Evolutionary conservation across 2,113 vertebrate species (phyloP).

Genomic region (Bothrops jararaca): DNA sequence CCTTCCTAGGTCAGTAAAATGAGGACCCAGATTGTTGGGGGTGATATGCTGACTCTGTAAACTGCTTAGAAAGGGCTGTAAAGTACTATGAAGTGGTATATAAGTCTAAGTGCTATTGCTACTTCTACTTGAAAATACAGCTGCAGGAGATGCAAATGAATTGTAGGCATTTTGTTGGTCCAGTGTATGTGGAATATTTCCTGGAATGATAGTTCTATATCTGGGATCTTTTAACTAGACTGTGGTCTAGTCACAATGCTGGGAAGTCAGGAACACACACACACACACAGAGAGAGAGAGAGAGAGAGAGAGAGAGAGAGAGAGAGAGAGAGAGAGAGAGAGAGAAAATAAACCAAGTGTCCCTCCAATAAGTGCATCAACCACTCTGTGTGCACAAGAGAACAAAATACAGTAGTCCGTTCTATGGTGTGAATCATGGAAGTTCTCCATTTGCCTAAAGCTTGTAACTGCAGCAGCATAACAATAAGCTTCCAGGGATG

Average conservation of each 20-base stretch:
- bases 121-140: not conserved
- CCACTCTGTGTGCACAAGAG: not conserved
- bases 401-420: not conserved
- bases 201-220: not conserved
- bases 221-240: not conserved
- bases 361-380: not conserved
- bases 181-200: not conserved
- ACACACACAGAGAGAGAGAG: no score
- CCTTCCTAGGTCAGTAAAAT: not conserved
- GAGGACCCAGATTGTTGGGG: not conserved
- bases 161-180: not conserved
- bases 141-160: not conserved
- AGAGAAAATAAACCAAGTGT: not conserved
- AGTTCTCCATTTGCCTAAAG: not conserved
- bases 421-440: not conserved
- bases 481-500: not conserved
- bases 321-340: not conserved
- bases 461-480: not conserved
- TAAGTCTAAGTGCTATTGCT: not conserved
- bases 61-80: not conserved
- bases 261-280: not conserved
- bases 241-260: not conserved
- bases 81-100: not conserved
- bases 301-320: rapidly evolving
- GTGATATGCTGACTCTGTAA: not conserved